Evolutionary conservation across 1,140 invertebrate genomes (phyloP).

Genomic region (Harlomillsia oculata): DNA sequence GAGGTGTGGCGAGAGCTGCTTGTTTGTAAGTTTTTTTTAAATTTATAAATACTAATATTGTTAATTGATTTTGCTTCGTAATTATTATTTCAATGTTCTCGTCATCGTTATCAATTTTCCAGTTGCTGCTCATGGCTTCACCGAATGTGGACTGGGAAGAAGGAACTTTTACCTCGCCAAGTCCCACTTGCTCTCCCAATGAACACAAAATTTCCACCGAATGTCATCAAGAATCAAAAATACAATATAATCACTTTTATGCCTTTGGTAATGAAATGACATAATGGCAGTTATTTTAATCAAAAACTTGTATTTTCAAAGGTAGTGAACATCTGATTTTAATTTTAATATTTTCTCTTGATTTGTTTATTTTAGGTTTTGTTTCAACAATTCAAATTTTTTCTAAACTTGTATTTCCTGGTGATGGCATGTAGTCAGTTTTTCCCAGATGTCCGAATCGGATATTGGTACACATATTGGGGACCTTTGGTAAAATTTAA

Average conservation of each 20-base stretch:
- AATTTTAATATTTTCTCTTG: conserved; percentile 28
- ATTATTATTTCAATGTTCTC: not conserved
- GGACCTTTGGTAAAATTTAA: conserved; percentile 66
- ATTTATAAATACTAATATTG: not conserved
- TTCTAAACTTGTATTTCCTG: conserved; percentile 96
- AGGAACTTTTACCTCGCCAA: conserved; percentile 43
- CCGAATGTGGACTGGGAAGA: conserved; percentile 35
- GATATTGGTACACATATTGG: conserved; percentile 96
- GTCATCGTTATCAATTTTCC: not conserved
- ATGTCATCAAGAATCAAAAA: conserved; percentile 98
- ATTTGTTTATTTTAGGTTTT: conserved; percentile 66
- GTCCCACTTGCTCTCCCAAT: conserved; percentile 44
- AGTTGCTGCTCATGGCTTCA: conserved; percentile 32
- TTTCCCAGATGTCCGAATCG: conserved; percentile 89
- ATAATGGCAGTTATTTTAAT: conserved; percentile 5
- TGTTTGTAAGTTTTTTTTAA: conserved; percentile 9
- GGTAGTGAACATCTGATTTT: too few relatives aligned
- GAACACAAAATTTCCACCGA: conserved; percentile 69
- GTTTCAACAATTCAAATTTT: conserved; percentile 98
- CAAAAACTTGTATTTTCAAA: not conserved
- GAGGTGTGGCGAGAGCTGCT: conserved; percentile 1
- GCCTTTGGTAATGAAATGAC: conserved; percentile 62
- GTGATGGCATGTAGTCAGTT: conserved; percentile 97
- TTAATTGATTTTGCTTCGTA: not conserved
- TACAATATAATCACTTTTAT: conserved; percentile 97